A percentile compares a stretch with the other conserved stretches of the same genome.
Conservation (phyloP, 2,888 invertebrate genomes). For the Lycia hirtaria region DNA sequence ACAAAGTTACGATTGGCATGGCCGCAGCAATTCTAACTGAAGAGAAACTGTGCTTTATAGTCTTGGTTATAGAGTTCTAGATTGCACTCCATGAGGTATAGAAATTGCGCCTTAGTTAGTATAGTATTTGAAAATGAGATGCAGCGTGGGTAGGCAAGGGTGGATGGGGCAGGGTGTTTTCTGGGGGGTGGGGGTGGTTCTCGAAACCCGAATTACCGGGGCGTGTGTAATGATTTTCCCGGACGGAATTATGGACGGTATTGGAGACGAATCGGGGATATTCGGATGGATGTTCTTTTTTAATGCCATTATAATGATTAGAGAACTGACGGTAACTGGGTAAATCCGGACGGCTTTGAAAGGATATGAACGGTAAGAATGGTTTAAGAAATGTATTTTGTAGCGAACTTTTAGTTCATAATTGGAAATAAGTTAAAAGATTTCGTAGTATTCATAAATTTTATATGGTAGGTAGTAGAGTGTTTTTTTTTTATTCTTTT, state of each 20-base stretch:
- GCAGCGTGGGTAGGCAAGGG: conserved; percentile 68
- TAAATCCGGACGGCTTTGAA: conserved; percentile 31
- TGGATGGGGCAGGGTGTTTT: conserved; percentile 41
- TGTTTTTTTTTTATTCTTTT: too few species aligned
- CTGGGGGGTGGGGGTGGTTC: conserved; percentile 55
- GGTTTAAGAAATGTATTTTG: background rate
- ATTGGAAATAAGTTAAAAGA: background rate
- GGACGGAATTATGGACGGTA: conserved; percentile 80
- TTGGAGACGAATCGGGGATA: conserved; percentile 71
- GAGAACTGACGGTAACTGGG: conserved; percentile 46
- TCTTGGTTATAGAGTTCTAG: conserved; percentile 57
- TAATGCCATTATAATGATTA: conserved; percentile 61
- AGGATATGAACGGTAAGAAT: conserved; percentile 6
- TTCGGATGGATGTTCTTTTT: conserved; percentile 57
- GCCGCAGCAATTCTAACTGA: conserved; percentile 35
- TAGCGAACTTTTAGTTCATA: background rate
- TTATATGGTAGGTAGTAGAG: too few species aligned
- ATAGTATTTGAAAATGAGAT: conserved; percentile 84
- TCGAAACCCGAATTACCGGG: conserved; percentile 84
- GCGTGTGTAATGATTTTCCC: conserved; percentile 85
- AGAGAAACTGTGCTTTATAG: conserved; percentile 57
- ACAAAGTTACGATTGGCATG: conserved; percentile 76
- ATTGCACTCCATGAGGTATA: conserved; percentile 53
- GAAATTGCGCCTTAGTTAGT: conserved; percentile 70
- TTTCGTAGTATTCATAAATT: too few species aligned